These are phyloP conservation scores for Latrodectus geometricus DNA, from an alignment of 1,140 invertebrate species.

Conservation along the genomic window DNA sequence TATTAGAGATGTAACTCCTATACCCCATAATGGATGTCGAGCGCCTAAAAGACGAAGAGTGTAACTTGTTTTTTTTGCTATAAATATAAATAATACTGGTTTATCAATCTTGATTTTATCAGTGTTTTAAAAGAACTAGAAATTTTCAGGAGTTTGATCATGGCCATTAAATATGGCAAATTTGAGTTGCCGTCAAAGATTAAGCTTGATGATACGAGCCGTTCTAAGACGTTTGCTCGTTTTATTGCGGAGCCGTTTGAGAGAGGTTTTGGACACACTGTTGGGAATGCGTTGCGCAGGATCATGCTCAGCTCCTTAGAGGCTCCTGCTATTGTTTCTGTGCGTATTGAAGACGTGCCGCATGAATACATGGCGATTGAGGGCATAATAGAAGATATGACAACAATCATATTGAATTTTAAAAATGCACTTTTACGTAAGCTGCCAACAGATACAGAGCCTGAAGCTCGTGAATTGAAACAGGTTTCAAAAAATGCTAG, in stretches of 20 bases:
- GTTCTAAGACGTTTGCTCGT: no score
- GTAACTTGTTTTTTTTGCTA: neutral
- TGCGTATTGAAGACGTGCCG: conserved; percentile 24
- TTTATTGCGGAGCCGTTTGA: conserved; percentile 28
- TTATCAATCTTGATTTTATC: no score
- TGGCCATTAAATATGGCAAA: neutral
- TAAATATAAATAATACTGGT: neutral
- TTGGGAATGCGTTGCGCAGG: conserved; percentile 44
- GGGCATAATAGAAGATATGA: conserved; percentile 49
- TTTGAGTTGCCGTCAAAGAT: neutral
- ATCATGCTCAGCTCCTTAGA: conserved; percentile 16
- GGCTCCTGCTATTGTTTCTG: conserved; percentile 19
- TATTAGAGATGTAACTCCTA: conserved; percentile 6
- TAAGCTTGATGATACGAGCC: neutral
- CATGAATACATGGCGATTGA: conserved; percentile 46
- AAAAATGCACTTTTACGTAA: no score
- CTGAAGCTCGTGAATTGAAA: neutral
- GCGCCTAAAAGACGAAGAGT: neutral
- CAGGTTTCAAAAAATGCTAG: neutral
- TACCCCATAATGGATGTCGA: neutral
- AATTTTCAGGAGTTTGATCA: neutral
- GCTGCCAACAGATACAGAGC: no score
- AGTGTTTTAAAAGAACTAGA: neutral
- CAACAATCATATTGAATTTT: conserved; percentile 51
- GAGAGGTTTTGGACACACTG: conserved; percentile 36